phyloP scores from a whole-genome alignment of 1,140 invertebrate genomes.

The Drosophila bifasciata region DNA sequence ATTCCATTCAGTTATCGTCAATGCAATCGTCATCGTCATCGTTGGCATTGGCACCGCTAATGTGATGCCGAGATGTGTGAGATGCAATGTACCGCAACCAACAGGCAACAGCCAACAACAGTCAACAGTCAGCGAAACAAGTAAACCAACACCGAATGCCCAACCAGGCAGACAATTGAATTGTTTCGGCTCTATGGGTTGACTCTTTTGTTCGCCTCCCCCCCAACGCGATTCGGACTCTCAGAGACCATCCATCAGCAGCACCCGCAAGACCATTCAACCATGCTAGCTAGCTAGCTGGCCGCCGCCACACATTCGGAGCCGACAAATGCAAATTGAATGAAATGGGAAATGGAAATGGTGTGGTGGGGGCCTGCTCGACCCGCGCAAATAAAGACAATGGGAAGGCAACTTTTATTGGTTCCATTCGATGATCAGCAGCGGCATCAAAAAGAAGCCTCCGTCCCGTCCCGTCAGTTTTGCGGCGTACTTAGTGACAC shows the following conservation, averaged over 20 bases:
- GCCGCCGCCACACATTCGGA: slow-evolving; percentile 24
- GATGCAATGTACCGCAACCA: slow-evolving; percentile 76
- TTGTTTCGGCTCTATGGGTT: slow-evolving; percentile 64
- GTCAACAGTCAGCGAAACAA: slow-evolving; percentile 44
- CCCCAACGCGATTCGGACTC: not conserved
- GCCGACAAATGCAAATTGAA: slow-evolving; percentile 73
- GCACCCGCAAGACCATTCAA: slow-evolving; percentile 72
- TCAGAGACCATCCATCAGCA: not conserved
- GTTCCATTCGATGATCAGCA: slow-evolving; percentile 84
- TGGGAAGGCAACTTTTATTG: slow-evolving; percentile 80
- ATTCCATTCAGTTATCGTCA: slow-evolving; percentile 30
- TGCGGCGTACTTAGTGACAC: slow-evolving; percentile 81
- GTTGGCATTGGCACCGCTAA: slow-evolving; percentile 64
- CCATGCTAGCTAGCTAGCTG: slow-evolving; percentile 55
- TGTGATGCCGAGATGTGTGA: slow-evolving; percentile 79
- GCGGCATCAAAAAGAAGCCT: slow-evolving; percentile 42
- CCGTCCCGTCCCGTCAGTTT: slow-evolving; percentile 52
- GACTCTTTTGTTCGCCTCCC: slow-evolving; percentile 33
- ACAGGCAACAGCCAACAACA: slow-evolving; percentile 25
- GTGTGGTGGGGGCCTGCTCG: no score
- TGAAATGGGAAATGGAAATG: slow-evolving; percentile 75
- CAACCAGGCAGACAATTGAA: slow-evolving; percentile 81
- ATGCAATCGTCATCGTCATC: slow-evolving; percentile 40
- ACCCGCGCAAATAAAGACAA: slow-evolving; percentile 78
- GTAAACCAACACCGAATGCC: slow-evolving; percentile 50